phyloP scores from a whole-genome alignment of 2,113 vertebrate genomes.

The Electrona antarctica region DNA sequence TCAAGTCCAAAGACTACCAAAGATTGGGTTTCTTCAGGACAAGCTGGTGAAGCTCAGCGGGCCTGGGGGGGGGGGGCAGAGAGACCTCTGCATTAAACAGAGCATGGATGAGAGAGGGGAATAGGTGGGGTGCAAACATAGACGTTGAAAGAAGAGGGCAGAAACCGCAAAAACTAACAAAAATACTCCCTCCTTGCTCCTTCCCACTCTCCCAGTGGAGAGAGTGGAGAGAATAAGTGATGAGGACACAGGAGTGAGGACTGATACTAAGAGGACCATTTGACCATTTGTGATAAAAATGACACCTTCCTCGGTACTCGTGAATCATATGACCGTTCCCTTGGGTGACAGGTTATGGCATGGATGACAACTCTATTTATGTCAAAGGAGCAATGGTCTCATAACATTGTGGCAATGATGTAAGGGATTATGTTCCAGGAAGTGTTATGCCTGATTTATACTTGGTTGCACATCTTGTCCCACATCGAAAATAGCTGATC shows the following conservation, averaged over 20 bases:
- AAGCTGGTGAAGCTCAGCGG: conserved; percentile 1
- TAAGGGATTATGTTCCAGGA: conserved; percentile 5
- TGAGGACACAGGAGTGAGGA: not conserved
- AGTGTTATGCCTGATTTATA: no score
- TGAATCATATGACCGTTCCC: not conserved
- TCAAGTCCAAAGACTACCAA: conserved; percentile 8
- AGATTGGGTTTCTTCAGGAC: conserved; percentile 39
- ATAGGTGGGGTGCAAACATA: no score
- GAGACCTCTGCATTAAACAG: conserved; percentile 15
- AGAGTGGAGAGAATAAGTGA: not conserved
- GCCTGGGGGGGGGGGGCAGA: conserved; percentile 18
- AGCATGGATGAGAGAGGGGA: not conserved
- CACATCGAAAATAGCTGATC: no score
- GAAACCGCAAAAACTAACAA: no score
- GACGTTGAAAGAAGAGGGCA: not conserved
- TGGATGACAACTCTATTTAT: conserved; percentile 2
- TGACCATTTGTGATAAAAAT: not conserved
- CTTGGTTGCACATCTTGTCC: no score
- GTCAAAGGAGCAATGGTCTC: conserved; percentile 1
- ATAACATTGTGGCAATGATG: not conserved
- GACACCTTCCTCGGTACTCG: not conserved
- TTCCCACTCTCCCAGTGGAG: not conserved
- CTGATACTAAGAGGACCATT: not conserved
- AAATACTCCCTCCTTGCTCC: no score
- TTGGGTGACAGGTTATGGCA: not conserved